These are phyloP conservation scores for Trachops cirrhosus DNA, from an alignment of 2,797 vertebrate genomes.

Conservation along the genomic window DNA sequence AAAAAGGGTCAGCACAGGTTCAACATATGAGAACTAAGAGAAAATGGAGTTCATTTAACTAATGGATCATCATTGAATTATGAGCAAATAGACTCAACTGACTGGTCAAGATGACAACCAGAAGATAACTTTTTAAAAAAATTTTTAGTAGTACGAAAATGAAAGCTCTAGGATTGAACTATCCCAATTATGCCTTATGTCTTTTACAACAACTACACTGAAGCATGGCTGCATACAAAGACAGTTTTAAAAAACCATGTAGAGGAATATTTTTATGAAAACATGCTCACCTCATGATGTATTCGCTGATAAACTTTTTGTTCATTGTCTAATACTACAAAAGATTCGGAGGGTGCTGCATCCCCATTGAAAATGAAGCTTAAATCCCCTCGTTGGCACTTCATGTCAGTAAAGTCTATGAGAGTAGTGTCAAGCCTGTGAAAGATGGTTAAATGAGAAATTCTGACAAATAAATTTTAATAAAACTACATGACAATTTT, in stretches of 20 bases:
- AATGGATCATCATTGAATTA: neutral
- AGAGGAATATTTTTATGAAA: neutral
- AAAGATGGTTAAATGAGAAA: conserved; percentile 54
- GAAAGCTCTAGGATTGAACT: neutral
- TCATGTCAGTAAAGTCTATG: conserved; percentile 99
- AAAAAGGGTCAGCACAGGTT: neutral
- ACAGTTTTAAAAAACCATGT: neutral
- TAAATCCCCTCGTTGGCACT: conserved; percentile 98
- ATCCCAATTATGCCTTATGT: neutral
- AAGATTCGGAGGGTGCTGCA: conserved; percentile 95
- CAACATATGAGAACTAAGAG: neutral
- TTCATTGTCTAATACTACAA: conserved; percentile 98
- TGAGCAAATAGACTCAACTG: neutral
- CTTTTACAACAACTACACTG: neutral
- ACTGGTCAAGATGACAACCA: neutral
- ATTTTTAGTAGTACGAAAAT: neutral
- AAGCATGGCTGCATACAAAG: neutral
- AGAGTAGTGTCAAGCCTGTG: conserved; percentile 97
- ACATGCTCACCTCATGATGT: conserved; percentile 91
- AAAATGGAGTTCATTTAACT: neutral
- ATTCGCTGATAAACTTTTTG: conserved; percentile 99
- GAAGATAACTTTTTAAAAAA: neutral
- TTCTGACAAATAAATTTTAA: neutral
- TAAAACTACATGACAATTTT: neutral
- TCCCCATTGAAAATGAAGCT: conserved; percentile 99